These are phyloP conservation scores for Agrilus biguttatus DNA, from an alignment of 2,888 invertebrate genomes.

Conservation along the genomic window DNA sequence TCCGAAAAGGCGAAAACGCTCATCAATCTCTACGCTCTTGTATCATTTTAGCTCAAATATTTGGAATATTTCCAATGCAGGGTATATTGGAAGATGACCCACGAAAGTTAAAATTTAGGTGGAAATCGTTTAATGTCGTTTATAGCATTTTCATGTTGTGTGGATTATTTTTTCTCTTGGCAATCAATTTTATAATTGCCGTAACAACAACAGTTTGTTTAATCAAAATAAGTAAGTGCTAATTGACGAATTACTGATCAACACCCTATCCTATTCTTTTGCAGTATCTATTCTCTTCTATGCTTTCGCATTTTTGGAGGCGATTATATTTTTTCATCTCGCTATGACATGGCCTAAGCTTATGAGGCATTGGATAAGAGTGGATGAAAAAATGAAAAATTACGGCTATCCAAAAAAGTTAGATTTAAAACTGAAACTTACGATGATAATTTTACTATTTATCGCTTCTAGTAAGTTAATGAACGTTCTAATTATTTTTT, in stretches of 20 bases:
- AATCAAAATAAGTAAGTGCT: no score
- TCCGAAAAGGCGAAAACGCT: no score
- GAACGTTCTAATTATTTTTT: no score
- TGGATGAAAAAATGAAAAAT: slow-evolving; percentile 10
- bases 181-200: no score
- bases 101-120: slow-evolving; percentile 4
- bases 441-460: slow-evolving; percentile 2
- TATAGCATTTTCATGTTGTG: slow-evolving; percentile 3
- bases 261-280: slow-evolving; percentile 1
- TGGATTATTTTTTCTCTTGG: no score
- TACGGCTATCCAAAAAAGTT: slow-evolving; percentile 8
- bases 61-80: slow-evolving; percentile 7
- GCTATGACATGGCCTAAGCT: slow-evolving; percentile 33
- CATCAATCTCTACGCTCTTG: no score
- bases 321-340: slow-evolving; percentile 35
- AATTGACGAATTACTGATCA: no score
- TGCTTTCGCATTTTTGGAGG: slow-evolving; percentile 35
- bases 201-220: no score
- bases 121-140: slow-evolving; percentile 6
- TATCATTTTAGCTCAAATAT: slow-evolving; percentile 4
- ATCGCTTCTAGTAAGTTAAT: slow-evolving; percentile 4
- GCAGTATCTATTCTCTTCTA: slow-evolving; percentile 38
- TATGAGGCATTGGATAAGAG: slow-evolving; percentile 12
- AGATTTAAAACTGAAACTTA: slow-evolving; percentile 6
- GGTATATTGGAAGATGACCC: slow-evolving; percentile 3